Base-by-base conservation (phyloP, 2,888 invertebrate genomes). In the Trissolcus brochymenae region DNA sequence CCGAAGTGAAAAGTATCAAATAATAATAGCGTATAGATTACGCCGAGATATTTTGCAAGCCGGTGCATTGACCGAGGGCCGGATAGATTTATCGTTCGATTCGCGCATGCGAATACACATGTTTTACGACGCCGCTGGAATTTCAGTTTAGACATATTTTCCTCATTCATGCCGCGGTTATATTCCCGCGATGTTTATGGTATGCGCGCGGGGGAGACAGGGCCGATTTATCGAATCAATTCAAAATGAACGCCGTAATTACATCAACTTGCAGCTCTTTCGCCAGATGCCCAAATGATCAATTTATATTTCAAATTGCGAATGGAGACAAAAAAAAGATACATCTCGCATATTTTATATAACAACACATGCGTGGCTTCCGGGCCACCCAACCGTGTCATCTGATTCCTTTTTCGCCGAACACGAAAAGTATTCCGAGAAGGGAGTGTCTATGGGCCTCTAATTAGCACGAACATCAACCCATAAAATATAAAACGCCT, bases 21-120 rank as follows among this genome's bases (percentile, higher is more conserved):
- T 50, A 50, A 21, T 55, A 25, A 49, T 41, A 29, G 29, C 35
- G 60, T 13, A 46, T 68, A 46, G 29, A 68, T 68, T 60, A 51
- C 35, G 17, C 13, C 43, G 41, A 56, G 71, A 66, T 61, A 66
- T 66, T 73, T 55, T 57, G 55, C 65, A 16, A 40, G 16, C 51
- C 75, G 68, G 78, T 78, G 71, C 78, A 71, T 67, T 78, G 78
- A 74, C 78, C 78, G 73, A n/a, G 66, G 62, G 67, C 68, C 35
- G 41, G 59, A 62, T 59, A 67, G 60, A 76, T 72, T 76, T 76
- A 72, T 75, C 68, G 75, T 68, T 68, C 64, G 68, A 68, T 68
- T 75, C 68, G 75, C 62, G 61, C 64, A 53, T 57, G 74, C 54
- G 64, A 62, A 68, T 74, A 75, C 68, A 75, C 59, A 35, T 75